phyloP scores from a whole-genome alignment of 2,888 invertebrate genomes.

The Ophioninae sp. region DNA sequence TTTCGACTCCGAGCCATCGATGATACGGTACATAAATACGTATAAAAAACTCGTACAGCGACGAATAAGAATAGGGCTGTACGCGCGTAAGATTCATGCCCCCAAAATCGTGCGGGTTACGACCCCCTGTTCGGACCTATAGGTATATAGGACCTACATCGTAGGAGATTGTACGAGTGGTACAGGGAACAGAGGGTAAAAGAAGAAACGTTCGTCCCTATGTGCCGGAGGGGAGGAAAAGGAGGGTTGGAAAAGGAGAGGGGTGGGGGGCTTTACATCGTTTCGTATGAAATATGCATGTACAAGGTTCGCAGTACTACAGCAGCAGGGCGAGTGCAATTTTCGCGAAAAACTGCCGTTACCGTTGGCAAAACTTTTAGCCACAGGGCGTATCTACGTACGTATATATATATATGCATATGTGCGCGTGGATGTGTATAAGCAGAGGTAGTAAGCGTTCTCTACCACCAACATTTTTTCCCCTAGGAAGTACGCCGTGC shows the following conservation, averaged over 20 bases:
- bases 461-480: conserved; percentile 29
- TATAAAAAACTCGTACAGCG: neutral
- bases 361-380: conserved; percentile 63
- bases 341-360: conserved; percentile 73
- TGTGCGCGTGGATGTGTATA: conserved; percentile 4
- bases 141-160: neutral
- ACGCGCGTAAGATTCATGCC: conserved; percentile 13
- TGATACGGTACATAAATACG: neutral
- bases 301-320: conserved; percentile 69
- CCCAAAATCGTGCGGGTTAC: neutral
- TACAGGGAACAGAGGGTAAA: conserved; percentile 48
- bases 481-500: conserved; percentile 43
- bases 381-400: conserved; percentile 43
- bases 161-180: conserved; percentile 5
- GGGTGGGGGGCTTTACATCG: conserved; percentile 71
- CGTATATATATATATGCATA: conserved; percentile 9
- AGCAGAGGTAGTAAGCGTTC: conserved; percentile 7
- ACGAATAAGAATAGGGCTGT: neutral
- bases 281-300: conserved; percentile 76
- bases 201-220: conserved; percentile 67
- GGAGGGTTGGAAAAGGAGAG: conserved; percentile 66
- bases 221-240: conserved; percentile 61
- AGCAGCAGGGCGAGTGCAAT: conserved; percentile 68
- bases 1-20: neutral
- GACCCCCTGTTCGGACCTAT: neutral